Base-by-base conservation (phyloP, 2,888 invertebrate species). In the Spicauda simplicius region DNA sequence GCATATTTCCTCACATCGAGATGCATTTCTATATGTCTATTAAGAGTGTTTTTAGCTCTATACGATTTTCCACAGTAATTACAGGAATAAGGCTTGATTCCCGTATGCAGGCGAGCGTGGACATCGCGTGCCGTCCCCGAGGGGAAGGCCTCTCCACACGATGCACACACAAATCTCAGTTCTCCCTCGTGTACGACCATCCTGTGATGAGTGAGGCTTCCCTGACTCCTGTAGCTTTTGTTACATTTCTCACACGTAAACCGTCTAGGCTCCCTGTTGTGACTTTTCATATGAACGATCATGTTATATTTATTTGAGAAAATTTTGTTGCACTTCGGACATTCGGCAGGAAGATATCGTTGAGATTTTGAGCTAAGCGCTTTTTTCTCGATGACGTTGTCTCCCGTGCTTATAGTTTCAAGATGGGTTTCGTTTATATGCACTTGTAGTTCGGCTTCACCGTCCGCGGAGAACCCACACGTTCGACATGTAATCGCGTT, bases 251-350 rank as follows among this genome's bases (percentile, higher is more conserved):
- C 84, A 74, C 94, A 95, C 2, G 82, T 71, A 69, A 74, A 78
- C 37, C 65, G 54, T 4, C 50, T 61, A 8, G 64, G 1, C 0
- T 77, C 77, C 6, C 76, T 81, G 12, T 82, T 82, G 71, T 93
- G 93, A 0, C 77, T 84, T 69, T 88, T 85, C 82, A 89, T 79
- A 74, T 95, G 95, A 0, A 82, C 77, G 14, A 86, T 75, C 90
- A 87, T 85, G 79, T 91, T 79, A 85, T 94, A 86, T 81, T 94
- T 87, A 80, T 94, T 85, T 64, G 86, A 83, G 74, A 94, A 94
- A 0, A 80, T 84, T 73, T 87, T 91, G 62, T 90, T 87, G 73
- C 94, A 94, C 14, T 90, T 86, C 0, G 87, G 84, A 66, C 94
- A 94, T 4, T 84, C 82, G 14, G 88, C 91, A 0, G 90, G 88